A percentile compares a stretch with the other conserved stretches of the same genome.
These are phyloP conservation scores for Melinaea menophilus DNA, from an alignment of 2,888 invertebrate species.

Conservation along the genomic window DNA sequence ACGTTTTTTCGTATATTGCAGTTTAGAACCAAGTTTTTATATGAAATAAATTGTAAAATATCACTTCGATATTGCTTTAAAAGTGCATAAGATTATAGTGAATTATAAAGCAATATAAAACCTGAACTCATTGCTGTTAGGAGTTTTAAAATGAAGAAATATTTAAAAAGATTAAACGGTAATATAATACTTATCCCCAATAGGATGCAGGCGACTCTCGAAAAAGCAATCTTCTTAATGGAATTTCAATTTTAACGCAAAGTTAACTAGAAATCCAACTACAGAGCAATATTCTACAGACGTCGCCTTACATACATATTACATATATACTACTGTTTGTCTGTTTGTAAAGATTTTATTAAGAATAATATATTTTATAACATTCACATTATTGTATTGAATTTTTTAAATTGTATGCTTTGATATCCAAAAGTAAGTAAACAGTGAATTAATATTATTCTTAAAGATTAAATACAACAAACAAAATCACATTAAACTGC, in stretches of 20 bases:
- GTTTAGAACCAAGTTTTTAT: slow-evolving; percentile 35
- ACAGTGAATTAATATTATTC: background rate
- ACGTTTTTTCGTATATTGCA: slow-evolving; percentile 55
- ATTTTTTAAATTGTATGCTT: too few relatives aligned
- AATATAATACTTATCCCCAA: slow-evolving; percentile 15
- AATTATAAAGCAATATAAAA: background rate
- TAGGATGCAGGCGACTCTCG: slow-evolving; percentile 46
- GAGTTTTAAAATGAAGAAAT: background rate
- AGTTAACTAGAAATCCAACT: slow-evolving; percentile 70
- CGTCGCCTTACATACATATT: slow-evolving; percentile 29
- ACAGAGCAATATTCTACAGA: slow-evolving; percentile 55
- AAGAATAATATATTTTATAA: background rate
- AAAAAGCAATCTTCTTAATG: slow-evolving; percentile 75
- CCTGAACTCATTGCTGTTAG: slow-evolving; percentile 11
- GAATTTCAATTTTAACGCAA: slow-evolving; percentile 73
- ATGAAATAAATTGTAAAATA: background rate
- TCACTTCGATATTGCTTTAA: too few relatives aligned
- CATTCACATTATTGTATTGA: too few relatives aligned
- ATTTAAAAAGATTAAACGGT: slow-evolving; percentile 9
- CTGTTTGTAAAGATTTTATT: slow-evolving; percentile 26
- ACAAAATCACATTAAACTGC: slow-evolving; percentile 35
- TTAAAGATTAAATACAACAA: background rate
- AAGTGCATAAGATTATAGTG: background rate
- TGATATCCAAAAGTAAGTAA: background rate
- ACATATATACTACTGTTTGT: slow-evolving; percentile 13